Percentiles rank a stretch among this genome's conserved stretches.
These are phyloP conservation scores for Pluvianellus socialis DNA, from an alignment of 2,113 vertebrate genomes.

Conservation along the genomic window DNA sequence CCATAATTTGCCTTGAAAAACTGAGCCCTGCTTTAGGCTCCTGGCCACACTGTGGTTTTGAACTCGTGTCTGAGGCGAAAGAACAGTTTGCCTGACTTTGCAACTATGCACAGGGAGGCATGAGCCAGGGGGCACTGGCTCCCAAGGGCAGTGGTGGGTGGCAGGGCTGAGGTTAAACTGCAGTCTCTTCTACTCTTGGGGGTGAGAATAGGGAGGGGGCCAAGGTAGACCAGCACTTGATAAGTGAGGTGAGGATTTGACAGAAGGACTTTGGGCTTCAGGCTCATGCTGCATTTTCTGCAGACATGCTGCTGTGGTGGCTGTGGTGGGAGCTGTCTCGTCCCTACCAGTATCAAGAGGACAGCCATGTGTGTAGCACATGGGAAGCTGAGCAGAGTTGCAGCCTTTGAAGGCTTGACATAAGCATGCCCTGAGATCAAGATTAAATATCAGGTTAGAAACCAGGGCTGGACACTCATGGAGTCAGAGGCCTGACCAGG, in stretches of 20 bases:
- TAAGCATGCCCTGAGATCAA: rapidly evolving
- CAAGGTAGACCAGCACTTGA: background rate
- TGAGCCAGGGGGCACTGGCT: rapidly evolving
- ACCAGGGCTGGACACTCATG: rapidly evolving
- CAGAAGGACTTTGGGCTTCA: background rate
- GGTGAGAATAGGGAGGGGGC: background rate
- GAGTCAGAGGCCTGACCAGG: background rate
- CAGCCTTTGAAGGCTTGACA: background rate
- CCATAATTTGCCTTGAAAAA: background rate
- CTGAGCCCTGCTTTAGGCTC: background rate
- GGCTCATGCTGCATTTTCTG: background rate
- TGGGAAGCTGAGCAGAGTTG: rapidly evolving
- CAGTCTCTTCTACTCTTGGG: background rate
- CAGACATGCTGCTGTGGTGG: background rate
- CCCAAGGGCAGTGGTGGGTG: background rate
- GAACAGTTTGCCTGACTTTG: background rate
- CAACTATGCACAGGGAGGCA: rapidly evolving
- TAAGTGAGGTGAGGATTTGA: background rate
- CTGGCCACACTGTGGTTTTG: background rate
- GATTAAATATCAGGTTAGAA: background rate
- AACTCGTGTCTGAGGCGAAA: background rate
- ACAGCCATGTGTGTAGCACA: background rate
- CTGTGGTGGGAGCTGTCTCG: background rate
- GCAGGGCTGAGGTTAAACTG: background rate
- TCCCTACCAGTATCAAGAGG: background rate